Conservation (phyloP, 2,113 vertebrate species). For the Cyrtonyx montezumae region DNA sequence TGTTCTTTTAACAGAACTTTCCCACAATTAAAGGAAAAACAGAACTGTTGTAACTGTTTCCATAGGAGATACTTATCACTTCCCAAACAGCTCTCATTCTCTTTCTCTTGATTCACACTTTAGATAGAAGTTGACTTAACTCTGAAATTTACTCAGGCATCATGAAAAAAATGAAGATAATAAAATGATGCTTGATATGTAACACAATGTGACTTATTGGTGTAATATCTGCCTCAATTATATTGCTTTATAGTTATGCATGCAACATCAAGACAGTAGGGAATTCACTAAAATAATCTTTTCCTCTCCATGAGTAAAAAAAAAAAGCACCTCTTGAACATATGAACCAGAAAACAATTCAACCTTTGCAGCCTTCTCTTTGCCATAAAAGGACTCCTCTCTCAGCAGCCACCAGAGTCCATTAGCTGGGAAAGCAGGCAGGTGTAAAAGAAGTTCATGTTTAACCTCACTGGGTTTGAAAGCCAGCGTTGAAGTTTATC, state of each 20-base stretch:
- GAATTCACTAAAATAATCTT: conserved; percentile 22
- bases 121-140: conserved; percentile 5
- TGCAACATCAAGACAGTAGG: background rate
- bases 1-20: conserved; percentile 39
- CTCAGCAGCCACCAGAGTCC: background rate
- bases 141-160: background rate
- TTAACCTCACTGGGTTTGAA: conserved; percentile 68
- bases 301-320: conserved; percentile 8
- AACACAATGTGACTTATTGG: background rate
- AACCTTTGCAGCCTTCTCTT: conserved; percentile 35
- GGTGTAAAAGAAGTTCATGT: conserved; percentile 73
- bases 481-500: conserved; percentile 69
- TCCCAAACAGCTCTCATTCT: conserved; percentile 52
- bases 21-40: conserved; percentile 27
- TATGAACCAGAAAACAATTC: background rate
- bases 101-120: conserved; percentile 31
- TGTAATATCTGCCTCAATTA: background rate
- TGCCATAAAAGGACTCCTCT: conserved; percentile 53
- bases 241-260: conserved; percentile 8
- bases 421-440: conserved; percentile 65
- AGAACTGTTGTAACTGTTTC: conserved; percentile 41
- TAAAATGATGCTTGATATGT: background rate
- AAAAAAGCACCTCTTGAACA: conserved; percentile 14
- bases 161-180: rapidly evolving
- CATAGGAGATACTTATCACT: conserved; percentile 55